These are phyloP conservation scores for Callorhinus ursinus DNA, from an alignment of 2,113 vertebrate species.

Conservation along the genomic window DNA sequence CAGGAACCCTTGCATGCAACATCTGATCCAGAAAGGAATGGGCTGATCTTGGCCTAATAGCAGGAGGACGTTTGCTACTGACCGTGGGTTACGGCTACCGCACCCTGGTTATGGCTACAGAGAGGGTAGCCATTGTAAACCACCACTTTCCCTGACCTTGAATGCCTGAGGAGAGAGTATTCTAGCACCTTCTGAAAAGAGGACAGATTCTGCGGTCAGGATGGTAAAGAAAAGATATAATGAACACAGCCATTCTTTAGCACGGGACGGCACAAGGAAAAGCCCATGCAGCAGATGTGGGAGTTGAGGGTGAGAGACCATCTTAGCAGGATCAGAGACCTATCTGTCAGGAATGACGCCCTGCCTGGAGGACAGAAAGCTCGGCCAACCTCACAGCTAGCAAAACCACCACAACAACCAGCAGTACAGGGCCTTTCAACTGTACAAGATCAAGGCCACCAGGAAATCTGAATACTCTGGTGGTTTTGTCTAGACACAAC, in stretches of 20 bases:
- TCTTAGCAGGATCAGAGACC: background rate
- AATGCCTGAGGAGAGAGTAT: background rate
- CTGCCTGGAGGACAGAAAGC: background rate
- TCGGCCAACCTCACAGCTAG: background rate
- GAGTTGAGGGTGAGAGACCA: background rate
- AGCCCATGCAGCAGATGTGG: background rate
- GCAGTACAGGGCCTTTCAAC: background rate
- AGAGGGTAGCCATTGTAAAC: background rate
- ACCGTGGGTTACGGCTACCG: fast-evolving
- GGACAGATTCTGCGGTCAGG: background rate
- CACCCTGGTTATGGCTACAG: background rate
- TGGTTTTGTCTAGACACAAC: background rate
- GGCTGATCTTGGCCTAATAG: background rate
- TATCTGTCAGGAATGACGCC: background rate
- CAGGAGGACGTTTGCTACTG: background rate
- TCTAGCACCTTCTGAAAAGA: background rate
- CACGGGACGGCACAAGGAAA: background rate
- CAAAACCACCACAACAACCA: slow-evolving; percentile 52
- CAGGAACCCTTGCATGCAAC: background rate
- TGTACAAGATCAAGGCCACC: background rate
- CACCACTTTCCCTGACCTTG: background rate
- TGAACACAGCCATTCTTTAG: background rate
- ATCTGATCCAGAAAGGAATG: background rate
- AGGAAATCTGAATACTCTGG: background rate
- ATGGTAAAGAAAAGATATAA: fast-evolving